Base-by-base conservation (phyloP, 2,113 vertebrate genomes). In the Clupea harengus region DNA sequence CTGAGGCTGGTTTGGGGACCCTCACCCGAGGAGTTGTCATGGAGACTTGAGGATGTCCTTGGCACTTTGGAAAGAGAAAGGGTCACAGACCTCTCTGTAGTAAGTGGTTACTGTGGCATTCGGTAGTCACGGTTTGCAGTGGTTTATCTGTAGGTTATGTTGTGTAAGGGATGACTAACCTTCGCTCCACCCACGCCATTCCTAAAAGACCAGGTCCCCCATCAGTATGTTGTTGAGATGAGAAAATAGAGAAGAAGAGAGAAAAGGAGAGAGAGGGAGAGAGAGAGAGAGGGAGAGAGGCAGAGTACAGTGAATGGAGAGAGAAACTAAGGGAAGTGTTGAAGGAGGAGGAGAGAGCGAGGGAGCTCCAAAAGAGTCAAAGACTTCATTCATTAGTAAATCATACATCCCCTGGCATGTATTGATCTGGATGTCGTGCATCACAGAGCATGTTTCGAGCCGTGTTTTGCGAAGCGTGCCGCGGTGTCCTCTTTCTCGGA, bases 371-470 rank as follows among this genome's bases (percentile, higher is more conserved):
- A 13, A 28, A 32, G n/a, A 32, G 25, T 72, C 64, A 7, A 72
- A 75, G 67, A 39, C 67, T 75, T 75, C 18, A 67, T 85, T 80
- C 81, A 60, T 72, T 83, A 54, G 82, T 83, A 47, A 85, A 78
- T 72, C 84, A 86, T 44, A 81, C 72, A 64, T 57, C 46, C 57
- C 17, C 72, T 81, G 85, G 49, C 81, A 25, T 15, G 8, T 25
- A 83, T 87, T 54, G 84, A 89, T 85, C 82, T 85, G 52, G 67
- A 75, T 75, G 67, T 75, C 67, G 67, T 75, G 28, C 67, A 75
- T 75, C 67, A 4, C 67, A 75, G 67, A 75, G 28, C 67, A 75
- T 75, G 67, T 75, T 39, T 75, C 67, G 67, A 75, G 67, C 67
- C 28, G 67, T 75, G 67, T 75, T 75, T 75, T 2, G 25, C 67